A percentile compares a stretch with the other conserved stretches of the same genome.
Conservation (phyloP, 2,113 vertebrate species). For the Sigmodon hispidus region DNA sequence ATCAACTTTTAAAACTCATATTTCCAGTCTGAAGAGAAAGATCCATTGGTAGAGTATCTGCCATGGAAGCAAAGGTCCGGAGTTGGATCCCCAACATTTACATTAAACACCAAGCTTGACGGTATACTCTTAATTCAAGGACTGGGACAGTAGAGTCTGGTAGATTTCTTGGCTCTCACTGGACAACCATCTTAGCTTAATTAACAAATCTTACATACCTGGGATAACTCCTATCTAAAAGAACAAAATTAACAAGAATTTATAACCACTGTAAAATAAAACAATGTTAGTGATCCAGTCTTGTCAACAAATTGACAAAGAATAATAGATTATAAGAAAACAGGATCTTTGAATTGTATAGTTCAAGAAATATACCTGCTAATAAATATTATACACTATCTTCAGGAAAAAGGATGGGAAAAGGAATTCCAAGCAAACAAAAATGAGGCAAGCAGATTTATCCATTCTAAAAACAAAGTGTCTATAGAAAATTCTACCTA, state of each 20-base stretch:
- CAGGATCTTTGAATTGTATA: not conserved
- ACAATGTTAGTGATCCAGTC: not conserved
- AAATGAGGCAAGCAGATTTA: not conserved
- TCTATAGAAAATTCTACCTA: not conserved
- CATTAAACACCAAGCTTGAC: not conserved
- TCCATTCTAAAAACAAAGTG: not conserved
- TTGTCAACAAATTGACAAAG: not conserved
- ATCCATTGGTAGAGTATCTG: not conserved
- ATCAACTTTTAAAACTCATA: not conserved
- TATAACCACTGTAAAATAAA: not conserved
- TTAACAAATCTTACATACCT: not conserved
- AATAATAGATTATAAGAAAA: not conserved
- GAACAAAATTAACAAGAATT: not conserved
- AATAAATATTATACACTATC: not conserved
- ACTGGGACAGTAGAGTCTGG: not conserved
- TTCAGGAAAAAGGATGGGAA: not conserved
- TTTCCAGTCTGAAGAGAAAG: not conserved
- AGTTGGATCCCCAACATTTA: not conserved
- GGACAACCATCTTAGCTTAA: not conserved
- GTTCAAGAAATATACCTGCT: not conserved
- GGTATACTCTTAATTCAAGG: not conserved
- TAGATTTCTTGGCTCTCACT: not conserved
- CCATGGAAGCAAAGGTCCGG: not conserved
- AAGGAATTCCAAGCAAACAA: not conserved
- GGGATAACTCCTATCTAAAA: not conserved